phyloP scores from a whole-genome alignment of 2,797 vertebrate species.

The Clamator glandarius region DNA sequence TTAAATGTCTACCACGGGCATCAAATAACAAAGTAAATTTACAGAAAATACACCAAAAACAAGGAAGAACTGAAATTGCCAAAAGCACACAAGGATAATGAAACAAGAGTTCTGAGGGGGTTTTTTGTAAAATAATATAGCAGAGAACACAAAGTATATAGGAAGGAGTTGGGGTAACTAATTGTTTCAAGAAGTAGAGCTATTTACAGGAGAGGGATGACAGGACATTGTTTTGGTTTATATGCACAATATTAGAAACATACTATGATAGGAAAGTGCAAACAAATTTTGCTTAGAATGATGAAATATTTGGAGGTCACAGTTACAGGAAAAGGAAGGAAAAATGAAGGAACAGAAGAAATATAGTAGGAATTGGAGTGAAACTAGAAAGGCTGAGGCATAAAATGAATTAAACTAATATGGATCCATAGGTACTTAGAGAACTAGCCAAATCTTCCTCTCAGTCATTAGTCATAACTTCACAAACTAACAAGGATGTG shows the following conservation, averaged over 20 bases:
- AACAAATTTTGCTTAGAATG: neutral
- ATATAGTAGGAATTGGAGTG: neutral
- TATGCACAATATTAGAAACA: neutral
- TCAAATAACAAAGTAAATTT: conserved; percentile 1
- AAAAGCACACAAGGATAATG: conserved; percentile 11
- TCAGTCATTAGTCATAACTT: neutral
- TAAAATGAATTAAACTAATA: neutral
- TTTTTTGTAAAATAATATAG: neutral
- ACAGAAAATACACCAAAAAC: neutral
- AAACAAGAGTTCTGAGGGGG: neutral
- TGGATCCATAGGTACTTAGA: neutral
- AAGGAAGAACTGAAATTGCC: neutral
- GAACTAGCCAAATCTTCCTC: neutral
- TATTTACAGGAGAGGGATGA: neutral
- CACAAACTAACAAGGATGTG: neutral
- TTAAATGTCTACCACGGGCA: neutral
- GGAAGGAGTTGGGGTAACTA: neutral
- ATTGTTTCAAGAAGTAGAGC: neutral
- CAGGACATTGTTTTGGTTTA: neutral
- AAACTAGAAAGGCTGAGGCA: neutral
- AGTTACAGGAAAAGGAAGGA: neutral
- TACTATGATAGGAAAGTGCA: neutral
- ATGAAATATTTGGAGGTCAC: neutral
- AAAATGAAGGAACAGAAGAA: neutral
- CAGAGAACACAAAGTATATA: neutral